Percentiles rank a stretch among this genome's conserved stretches.
phyloP scores from a whole-genome alignment of 2,888 invertebrate genomes.

The Mycalesis mineus region DNA sequence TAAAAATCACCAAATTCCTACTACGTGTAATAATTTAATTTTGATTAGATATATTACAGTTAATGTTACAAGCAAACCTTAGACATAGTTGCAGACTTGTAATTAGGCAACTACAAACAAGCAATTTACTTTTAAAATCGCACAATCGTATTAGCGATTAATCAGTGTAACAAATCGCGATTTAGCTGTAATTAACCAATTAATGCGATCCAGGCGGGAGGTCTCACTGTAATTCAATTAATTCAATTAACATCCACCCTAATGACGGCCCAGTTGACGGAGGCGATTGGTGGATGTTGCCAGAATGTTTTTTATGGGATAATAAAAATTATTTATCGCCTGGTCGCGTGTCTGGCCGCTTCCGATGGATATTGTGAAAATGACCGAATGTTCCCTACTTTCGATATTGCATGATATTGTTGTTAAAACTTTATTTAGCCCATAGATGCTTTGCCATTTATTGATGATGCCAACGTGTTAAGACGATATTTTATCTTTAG shows the following conservation, averaged over 20 bases:
- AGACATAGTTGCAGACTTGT: too few species aligned
- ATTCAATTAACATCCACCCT: conserved; percentile 36
- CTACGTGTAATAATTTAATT: too few species aligned
- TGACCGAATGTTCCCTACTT: not conserved
- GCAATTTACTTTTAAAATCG: not conserved
- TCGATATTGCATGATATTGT: not conserved
- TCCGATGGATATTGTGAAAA: conserved; percentile 1
- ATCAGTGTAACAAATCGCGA: conserved; percentile 50
- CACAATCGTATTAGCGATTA: not conserved
- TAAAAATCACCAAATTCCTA: too few species aligned
- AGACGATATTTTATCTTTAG: too few species aligned
- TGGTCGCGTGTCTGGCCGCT: conserved; percentile 20
- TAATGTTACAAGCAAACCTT: too few species aligned
- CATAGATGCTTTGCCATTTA: too few species aligned
- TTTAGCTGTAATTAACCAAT: conserved; percentile 62
- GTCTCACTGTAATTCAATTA: conserved; percentile 25
- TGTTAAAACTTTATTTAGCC: too few species aligned
- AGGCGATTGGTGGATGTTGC: conserved; percentile 7
- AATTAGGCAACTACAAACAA: too few species aligned
- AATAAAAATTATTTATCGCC: conserved; percentile 24
- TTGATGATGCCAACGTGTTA: too few species aligned
- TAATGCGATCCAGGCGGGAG: conserved; percentile 30
- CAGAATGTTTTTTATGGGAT: conserved; percentile 20
- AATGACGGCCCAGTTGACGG: conserved; percentile 20
- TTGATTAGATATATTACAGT: too few species aligned